These are phyloP conservation scores for Porites australiensis DNA, from an alignment of 64 coral and sea anemone genomes.

Conservation along the genomic window DNA sequence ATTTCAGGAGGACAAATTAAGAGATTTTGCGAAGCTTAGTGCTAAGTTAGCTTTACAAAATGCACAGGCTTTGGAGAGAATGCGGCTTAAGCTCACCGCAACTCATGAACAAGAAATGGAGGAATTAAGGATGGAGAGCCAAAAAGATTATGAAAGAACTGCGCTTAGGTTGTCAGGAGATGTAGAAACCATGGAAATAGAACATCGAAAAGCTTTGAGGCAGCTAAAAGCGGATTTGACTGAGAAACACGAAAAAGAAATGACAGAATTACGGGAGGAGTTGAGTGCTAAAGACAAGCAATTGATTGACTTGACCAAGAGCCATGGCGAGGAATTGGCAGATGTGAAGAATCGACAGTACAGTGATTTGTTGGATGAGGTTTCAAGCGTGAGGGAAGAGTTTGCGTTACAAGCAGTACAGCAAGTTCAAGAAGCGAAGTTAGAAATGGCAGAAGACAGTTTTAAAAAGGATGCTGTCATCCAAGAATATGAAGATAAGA, in stretches of 20 bases:
- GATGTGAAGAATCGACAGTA: conserved; percentile 74
- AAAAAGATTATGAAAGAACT: conserved; percentile 89
- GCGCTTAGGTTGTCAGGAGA: conserved; percentile 78
- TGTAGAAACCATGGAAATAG: conserved; percentile 81
- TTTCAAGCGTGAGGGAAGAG: conserved; percentile 88
- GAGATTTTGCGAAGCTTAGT: conserved; percentile 80
- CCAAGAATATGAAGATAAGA: conserved; percentile 63
- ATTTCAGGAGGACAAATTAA: conserved; percentile 78
- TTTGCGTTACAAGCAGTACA: conserved; percentile 91
- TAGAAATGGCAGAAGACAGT: conserved; percentile 67
- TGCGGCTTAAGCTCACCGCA: conserved; percentile 58
- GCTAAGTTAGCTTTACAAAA: conserved; percentile 85
- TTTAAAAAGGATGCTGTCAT: conserved; percentile 37
- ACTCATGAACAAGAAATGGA: conserved; percentile 92
- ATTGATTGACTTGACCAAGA: conserved; percentile 48
- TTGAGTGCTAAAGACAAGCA: conserved; percentile 54
- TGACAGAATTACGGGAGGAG: conserved; percentile 66
- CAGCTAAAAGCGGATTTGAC: conserved; percentile 77
- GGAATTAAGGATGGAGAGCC: conserved; percentile 87
- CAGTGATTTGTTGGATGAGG: conserved; percentile 89
- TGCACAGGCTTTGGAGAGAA: conserved; percentile 81
- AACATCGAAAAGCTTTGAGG: conserved; percentile 66
- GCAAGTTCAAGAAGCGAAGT: conserved; percentile 79
- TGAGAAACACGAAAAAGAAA: conserved; percentile 71
- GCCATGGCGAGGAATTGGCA: conserved; percentile 33